Percentiles rank a stretch among this genome's conserved stretches.
Evolutionary conservation across 2,113 vertebrate genomes (phyloP).

Genomic region (Burhinus oedicnemus): DNA sequence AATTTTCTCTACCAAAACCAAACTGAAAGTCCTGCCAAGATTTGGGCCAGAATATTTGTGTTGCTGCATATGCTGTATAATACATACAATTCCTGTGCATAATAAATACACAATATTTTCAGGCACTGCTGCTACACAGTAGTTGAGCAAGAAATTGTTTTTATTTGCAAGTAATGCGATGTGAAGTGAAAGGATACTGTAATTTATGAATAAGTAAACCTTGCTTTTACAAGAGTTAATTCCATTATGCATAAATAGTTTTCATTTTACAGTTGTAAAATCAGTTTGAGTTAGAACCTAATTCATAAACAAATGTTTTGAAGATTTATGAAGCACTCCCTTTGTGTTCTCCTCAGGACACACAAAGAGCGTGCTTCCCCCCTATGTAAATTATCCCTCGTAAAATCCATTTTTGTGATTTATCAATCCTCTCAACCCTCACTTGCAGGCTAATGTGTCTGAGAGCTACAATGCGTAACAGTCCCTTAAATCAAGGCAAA

Average conservation of each 20-base stretch:
- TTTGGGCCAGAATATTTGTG: neutral
- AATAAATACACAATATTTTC: neutral
- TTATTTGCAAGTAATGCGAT: neutral
- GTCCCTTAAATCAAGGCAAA: constrained; percentile 45
- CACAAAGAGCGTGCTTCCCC: neutral
- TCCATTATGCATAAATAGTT: neutral
- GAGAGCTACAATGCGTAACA: neutral
- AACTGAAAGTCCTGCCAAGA: neutral
- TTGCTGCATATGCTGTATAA: neutral
- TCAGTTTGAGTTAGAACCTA: neutral
- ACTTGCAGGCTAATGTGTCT: constrained; percentile 3
- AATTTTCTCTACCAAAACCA: neutral
- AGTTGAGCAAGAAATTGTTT: neutral
- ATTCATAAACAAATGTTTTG: neutral
- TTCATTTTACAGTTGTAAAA: constrained; percentile 15
- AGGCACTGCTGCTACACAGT: neutral
- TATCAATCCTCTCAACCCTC: neutral
- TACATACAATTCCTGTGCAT: neutral
- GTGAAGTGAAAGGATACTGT: neutral
- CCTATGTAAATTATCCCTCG: constrained; percentile 14
- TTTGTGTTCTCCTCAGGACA: neutral
- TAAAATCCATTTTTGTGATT: constrained; percentile 56
- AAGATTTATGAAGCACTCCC: neutral
- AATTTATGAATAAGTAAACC: neutral
- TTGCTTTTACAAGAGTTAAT: constrained; percentile 28